Percentiles rank a stretch among this genome's conserved stretches.
Evolutionary conservation across 2,888 invertebrate genomes (phyloP).

Genomic region (Anodontia alba): DNA sequence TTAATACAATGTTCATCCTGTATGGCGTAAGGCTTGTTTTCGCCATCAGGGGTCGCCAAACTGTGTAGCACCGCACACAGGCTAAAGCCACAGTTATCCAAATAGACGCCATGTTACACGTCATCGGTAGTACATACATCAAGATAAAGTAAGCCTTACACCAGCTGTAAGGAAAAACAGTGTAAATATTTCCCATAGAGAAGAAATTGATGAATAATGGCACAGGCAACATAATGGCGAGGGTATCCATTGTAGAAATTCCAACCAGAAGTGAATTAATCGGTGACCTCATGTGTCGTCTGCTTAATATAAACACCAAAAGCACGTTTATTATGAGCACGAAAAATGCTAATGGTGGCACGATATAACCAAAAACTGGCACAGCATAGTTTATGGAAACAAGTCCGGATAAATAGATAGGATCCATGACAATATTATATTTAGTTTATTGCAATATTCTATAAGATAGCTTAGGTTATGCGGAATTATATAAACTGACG

Average conservation of each 20-base stretch:
- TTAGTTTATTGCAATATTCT: no score
- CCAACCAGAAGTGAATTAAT: conserved; percentile 39
- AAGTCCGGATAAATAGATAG: not conserved
- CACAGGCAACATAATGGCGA: conserved; percentile 42
- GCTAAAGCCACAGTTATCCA: conserved; percentile 56
- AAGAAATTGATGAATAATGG: conserved; percentile 49
- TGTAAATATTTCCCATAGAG: conserved; percentile 32
- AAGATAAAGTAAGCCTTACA: conserved; percentile 43
- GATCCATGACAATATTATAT: no score
- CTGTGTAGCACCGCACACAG: conserved; percentile 49
- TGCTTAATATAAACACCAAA: conserved; percentile 38
- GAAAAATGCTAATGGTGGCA: conserved; percentile 42
- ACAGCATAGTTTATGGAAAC: conserved; percentile 30
- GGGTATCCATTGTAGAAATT: conserved; percentile 46
- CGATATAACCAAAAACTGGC: conserved; percentile 48
- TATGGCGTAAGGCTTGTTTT: conserved; percentile 29
- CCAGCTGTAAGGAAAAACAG: conserved; percentile 52
- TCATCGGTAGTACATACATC: conserved; percentile 52
- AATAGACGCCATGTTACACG: conserved; percentile 54
- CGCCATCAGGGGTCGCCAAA: conserved; percentile 48
- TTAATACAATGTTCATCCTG: conserved; percentile 27
- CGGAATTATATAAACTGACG: no score
- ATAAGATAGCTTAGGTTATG: no score
- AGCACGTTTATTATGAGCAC: conserved; percentile 35
- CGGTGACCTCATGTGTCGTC: conserved; percentile 50